Evolutionary conservation across 2,888 invertebrate genomes (phyloP).

Genomic region (Colostygia pectinataria): DNA sequence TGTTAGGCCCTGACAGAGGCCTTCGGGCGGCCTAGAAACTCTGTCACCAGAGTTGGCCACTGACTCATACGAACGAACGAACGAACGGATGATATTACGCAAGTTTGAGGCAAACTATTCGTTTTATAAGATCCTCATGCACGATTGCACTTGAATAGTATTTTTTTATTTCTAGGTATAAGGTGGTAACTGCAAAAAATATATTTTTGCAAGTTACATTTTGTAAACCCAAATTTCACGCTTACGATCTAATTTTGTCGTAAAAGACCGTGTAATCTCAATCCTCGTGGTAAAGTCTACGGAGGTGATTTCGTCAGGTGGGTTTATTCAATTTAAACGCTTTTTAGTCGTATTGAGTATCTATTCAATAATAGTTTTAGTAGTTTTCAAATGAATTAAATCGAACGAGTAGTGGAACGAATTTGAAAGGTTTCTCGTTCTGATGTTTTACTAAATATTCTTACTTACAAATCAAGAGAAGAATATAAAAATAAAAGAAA

Average conservation of each 20-base stretch:
- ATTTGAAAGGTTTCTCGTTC: neutral
- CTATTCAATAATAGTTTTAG: neutral
- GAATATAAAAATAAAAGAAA: no score
- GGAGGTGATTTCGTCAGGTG: constrained; percentile 33
- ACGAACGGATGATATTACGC: no score
- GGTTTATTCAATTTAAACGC: constrained; percentile 8
- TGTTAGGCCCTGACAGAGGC: no score
- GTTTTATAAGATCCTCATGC: no score
- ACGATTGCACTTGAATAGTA: no score
- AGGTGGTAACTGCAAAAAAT: constrained; percentile 6
- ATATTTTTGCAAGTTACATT: neutral
- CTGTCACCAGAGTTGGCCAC: no score
- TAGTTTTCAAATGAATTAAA: neutral
- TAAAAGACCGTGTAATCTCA: constrained; percentile 47
- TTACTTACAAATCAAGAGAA: no score
- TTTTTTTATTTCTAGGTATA: neutral
- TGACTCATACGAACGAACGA: no score
- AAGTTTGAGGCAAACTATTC: no score
- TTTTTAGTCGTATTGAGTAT: constrained; percentile 8
- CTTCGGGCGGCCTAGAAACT: no score
- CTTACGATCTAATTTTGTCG: constrained; percentile 1
- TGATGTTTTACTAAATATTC: no score
- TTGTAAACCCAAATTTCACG: neutral
- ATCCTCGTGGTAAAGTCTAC: constrained; percentile 58
- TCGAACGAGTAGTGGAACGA: neutral